These are phyloP conservation scores for Dynastes tityus DNA, from an alignment of 2,888 invertebrate genomes.

Conservation along the genomic window DNA sequence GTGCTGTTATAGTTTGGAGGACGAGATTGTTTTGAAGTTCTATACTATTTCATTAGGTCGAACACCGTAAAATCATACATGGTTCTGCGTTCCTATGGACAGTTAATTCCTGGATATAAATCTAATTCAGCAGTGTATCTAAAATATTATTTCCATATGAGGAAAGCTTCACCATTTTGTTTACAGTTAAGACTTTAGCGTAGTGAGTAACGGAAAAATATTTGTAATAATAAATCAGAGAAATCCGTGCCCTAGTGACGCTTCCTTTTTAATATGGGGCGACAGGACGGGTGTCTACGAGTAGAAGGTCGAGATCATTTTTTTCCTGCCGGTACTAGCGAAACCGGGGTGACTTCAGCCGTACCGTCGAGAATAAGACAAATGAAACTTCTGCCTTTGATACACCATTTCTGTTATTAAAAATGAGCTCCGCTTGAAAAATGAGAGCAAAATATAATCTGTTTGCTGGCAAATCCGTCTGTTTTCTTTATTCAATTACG, in stretches of 20 bases:
- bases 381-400: conserved; percentile 42
- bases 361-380: conserved; percentile 29
- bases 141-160: no score
- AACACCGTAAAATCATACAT: no score
- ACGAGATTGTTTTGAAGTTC: no score
- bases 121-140: no score
- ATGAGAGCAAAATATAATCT: conserved; percentile 27
- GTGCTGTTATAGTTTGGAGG: no score
- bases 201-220: not conserved
- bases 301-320: conserved; percentile 28
- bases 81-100: no score
- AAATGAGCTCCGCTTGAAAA: conserved; percentile 27
- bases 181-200: not conserved
- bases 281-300: conserved; percentile 22
- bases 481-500: conserved; percentile 20
- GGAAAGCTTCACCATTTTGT: not conserved
- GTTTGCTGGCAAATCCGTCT: conserved; percentile 10
- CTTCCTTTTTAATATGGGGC: conserved; percentile 36
- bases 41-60: no score
- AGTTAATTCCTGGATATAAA: no score
- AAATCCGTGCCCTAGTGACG: conserved; percentile 28
- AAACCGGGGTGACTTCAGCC: not conserved
- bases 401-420: conserved; percentile 39
- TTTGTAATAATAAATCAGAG: conserved; percentile 39
- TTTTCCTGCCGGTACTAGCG: conserved; percentile 8